A percentile compares a stretch with the other conserved stretches of the same genome.
Conservation (phyloP, 2,797 vertebrate genomes). For the Enteromius afrohamiltoni region DNA sequence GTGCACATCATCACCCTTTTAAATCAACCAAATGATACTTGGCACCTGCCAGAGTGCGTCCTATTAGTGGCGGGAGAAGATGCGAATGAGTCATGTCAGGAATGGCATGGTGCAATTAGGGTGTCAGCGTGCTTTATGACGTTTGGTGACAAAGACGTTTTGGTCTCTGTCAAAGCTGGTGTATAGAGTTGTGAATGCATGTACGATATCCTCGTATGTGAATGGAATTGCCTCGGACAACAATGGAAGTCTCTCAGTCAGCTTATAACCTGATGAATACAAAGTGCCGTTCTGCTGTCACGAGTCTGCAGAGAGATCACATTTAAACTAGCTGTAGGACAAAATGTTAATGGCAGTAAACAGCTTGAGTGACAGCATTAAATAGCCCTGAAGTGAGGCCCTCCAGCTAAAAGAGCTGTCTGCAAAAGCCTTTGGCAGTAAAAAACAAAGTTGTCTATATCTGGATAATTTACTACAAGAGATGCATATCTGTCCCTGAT, state of each 20-base stretch:
- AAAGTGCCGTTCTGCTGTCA: not conserved
- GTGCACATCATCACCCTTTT: slow-evolving; percentile 56
- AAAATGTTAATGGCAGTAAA: slow-evolving; percentile 36
- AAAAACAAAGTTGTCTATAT: not conserved
- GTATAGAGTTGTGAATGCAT: slow-evolving; percentile 19
- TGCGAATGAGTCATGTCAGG: slow-evolving; percentile 45
- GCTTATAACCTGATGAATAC: slow-evolving; percentile 13
- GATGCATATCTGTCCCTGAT: slow-evolving; percentile 7
- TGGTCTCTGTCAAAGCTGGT: slow-evolving; percentile 34
- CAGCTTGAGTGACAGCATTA: slow-evolving; percentile 45
- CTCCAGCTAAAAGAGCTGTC: slow-evolving; percentile 23
- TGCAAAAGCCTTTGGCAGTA: slow-evolving; percentile 21
- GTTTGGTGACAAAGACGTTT: slow-evolving; percentile 31
- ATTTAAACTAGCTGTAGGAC: slow-evolving; percentile 21
- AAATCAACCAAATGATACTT: slow-evolving; percentile 57
- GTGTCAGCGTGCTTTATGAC: slow-evolving; percentile 44
- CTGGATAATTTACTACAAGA: not conserved
- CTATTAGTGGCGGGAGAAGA: slow-evolving; percentile 39
- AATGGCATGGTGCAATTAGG: slow-evolving; percentile 48
- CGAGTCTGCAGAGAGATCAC: not conserved
- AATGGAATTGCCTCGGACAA: slow-evolving; percentile 16
- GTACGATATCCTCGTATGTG: not conserved
- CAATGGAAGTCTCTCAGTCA: slow-evolving; percentile 29
- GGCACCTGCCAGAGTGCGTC: slow-evolving; percentile 56
- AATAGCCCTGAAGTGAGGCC: slow-evolving; percentile 34